phyloP scores from a whole-genome alignment of 2,797 vertebrate genomes.

The Takifugu rubripes region DNA sequence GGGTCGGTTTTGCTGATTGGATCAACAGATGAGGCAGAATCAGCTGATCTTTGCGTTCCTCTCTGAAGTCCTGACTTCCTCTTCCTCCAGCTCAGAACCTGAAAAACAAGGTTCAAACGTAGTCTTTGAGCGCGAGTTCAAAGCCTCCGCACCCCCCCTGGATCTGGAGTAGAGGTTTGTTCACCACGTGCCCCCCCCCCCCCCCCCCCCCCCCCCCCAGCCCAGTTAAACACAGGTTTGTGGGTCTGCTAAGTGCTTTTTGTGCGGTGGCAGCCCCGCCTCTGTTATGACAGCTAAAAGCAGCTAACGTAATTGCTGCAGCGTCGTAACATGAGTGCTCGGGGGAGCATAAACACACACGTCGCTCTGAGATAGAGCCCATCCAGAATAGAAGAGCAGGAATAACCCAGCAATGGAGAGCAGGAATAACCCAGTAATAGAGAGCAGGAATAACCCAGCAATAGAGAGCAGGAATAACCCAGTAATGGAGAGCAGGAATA shows the following conservation, averaged over 20 bases:
- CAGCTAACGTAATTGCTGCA: constrained; percentile 53
- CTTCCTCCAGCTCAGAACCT: constrained; percentile 12
- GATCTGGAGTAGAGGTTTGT: constrained; percentile 22
- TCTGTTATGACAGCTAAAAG: constrained; percentile 71
- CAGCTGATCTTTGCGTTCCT: not conserved
- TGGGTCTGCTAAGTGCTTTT: constrained; percentile 65
- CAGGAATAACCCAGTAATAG: constrained; percentile 25
- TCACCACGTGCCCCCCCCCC: not conserved
- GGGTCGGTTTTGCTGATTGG: not conserved
- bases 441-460: constrained; percentile 9
- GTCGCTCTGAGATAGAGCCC: constrained; percentile 63
- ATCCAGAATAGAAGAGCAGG: constrained; percentile 70
- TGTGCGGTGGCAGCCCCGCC: constrained; percentile 49
- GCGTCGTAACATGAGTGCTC: constrained; percentile 68
- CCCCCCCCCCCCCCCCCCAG: constrained; percentile 18
- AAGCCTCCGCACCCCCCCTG: not conserved
- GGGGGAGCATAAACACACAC: constrained; percentile 55
- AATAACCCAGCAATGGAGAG: constrained; percentile 52
- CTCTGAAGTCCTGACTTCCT: not conserved
- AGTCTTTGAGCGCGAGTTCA: too few species aligned
- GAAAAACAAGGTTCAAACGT: constrained; percentile 23
- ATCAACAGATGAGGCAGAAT: too few species aligned
- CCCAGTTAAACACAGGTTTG: constrained; percentile 56
- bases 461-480: too few species aligned
- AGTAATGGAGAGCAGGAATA: too few species aligned